These are phyloP conservation scores for Caenorhabditis auriculariae DNA, from an alignment of 2,888 invertebrate genomes.

Conservation along the genomic window DNA sequence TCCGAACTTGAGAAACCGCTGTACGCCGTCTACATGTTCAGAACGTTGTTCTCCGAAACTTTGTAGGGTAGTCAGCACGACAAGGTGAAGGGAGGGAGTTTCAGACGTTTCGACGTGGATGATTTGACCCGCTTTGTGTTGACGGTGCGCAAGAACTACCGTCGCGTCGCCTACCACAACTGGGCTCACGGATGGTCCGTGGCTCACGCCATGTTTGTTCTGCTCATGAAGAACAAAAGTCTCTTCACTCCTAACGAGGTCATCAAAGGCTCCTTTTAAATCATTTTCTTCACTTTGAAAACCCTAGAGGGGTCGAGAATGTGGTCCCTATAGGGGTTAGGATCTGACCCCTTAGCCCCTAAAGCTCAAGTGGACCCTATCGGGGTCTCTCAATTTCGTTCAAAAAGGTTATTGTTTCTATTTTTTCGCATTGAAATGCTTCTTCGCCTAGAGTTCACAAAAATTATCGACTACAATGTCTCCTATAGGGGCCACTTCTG, in stretches of 20 bases:
- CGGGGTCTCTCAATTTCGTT: no score
- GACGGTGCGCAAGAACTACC: slow-evolving; percentile 82
- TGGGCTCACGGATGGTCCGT: slow-evolving; percentile 86
- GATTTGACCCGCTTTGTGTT: slow-evolving; percentile 76
- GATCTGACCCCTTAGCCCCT: no score
- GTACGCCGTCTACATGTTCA: slow-evolving; percentile 77
- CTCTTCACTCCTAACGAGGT: slow-evolving; percentile 57
- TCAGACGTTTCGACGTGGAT: slow-evolving; percentile 72
- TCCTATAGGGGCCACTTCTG: no score
- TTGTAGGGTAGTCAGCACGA: slow-evolving; percentile 31
- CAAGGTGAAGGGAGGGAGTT: slow-evolving; percentile 1
- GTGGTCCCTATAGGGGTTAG: no score
- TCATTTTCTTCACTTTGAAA: not conserved
- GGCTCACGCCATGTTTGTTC: slow-evolving; percentile 74
- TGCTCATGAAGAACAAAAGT: slow-evolving; percentile 42
- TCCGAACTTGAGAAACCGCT: slow-evolving; percentile 76
- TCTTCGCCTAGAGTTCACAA: no score
- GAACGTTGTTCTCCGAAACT: slow-evolving; percentile 73
- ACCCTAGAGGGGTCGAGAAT: not conserved
- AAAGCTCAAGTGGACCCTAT: no score
- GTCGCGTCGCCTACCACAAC: slow-evolving; percentile 77
- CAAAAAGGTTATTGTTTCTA: no score
- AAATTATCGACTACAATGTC: no score
- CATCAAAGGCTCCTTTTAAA: not conserved
- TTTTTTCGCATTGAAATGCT: no score